Base-by-base conservation (phyloP, 2,888 invertebrate species). In the Caenorhabditis afra region DNA sequence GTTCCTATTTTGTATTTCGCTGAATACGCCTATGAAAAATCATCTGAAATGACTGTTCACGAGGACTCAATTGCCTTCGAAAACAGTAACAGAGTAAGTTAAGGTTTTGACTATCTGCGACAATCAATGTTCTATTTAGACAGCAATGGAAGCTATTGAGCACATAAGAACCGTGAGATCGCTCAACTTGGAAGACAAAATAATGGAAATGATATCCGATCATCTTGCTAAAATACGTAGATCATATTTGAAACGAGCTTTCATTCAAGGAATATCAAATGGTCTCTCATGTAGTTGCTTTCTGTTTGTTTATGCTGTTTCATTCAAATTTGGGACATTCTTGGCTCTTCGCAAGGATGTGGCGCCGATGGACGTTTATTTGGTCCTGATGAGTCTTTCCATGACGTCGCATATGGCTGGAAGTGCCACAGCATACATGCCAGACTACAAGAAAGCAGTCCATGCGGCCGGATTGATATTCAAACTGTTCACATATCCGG, bases 151-250 rank as follows among this genome's bases (percentile, higher is more conserved):
- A 84, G 90, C 90, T 3, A 87, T 92, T 23, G 91, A 91, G 78
- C 91, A 91, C 67, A 90, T 92, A 0, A 82, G 91, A 58, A 91
- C 91, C 1, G 91, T 92, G 4, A 90, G 91, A 12, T 87, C 91
- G 10, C 81, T 92, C 41, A 90, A 90, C 3, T 22, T 78, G 61
- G 78, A 73, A 37, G 50, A 73, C n/a, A 66, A 71, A 50, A 37
- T 78, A 4, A 62, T 78, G 67, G 12, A 16, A 3, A 52, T 73
- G 52, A 64, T 67, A 7, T 65, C 70, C 0, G 49, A 52, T 3
- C 76, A 76, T 8, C 41, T 76, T 0, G 41, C 68, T 16, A 76
- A 68, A 29, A 64, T 58, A 12, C 59, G 53, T 10, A 59, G 49
- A 5, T 68, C 62, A 0, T 76, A 47, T 16, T 57, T 61, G 35